Evolutionary conservation across 2,888 invertebrate species (phyloP).

Genomic region (Mamestra brassicae): DNA sequence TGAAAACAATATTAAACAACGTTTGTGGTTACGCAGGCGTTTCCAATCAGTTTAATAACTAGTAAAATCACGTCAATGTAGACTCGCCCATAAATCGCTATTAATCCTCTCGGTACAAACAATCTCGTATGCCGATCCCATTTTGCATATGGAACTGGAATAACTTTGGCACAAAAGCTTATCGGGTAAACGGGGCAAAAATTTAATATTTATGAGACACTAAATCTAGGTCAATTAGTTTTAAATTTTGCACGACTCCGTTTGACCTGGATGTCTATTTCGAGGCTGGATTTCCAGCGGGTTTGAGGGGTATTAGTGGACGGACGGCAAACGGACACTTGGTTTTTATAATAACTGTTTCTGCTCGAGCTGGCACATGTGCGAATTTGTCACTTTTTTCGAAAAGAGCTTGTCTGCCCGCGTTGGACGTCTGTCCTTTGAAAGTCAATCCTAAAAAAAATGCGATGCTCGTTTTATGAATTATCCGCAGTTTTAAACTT

Average conservation of each 20-base stretch:
- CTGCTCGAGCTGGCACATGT: constrained; percentile 63
- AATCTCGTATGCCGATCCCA: constrained; percentile 64
- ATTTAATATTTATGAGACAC: constrained; percentile 73
- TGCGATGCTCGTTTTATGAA: constrained; percentile 26
- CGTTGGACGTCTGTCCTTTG: constrained; percentile 54
- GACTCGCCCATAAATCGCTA: constrained; percentile 49
- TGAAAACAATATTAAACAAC: constrained; percentile 23
- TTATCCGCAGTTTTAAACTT: constrained; percentile 5
- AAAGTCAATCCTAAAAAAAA: constrained; percentile 50
- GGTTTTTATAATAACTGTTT: constrained; percentile 68
- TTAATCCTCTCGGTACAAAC: constrained; percentile 61
- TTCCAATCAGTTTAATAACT: constrained; percentile 29
- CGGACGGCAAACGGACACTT: constrained; percentile 61
- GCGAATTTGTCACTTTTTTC: constrained; percentile 69
- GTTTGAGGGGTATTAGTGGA: constrained; percentile 61
- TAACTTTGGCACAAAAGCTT: constrained; percentile 63
- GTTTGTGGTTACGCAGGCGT: constrained; percentile 14
- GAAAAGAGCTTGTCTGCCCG: constrained; percentile 46
- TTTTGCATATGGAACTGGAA: constrained; percentile 59
- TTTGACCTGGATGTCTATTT: constrained; percentile 70
- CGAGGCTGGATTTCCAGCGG: constrained; percentile 60
- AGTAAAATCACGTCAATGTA: constrained; percentile 19
- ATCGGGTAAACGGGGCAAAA: constrained; percentile 65
- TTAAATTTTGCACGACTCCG: constrained; percentile 67
- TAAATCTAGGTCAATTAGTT: constrained; percentile 75